phyloP scores from a whole-genome alignment of 2,797 vertebrate species.

The Alosa sapidissima region DNA sequence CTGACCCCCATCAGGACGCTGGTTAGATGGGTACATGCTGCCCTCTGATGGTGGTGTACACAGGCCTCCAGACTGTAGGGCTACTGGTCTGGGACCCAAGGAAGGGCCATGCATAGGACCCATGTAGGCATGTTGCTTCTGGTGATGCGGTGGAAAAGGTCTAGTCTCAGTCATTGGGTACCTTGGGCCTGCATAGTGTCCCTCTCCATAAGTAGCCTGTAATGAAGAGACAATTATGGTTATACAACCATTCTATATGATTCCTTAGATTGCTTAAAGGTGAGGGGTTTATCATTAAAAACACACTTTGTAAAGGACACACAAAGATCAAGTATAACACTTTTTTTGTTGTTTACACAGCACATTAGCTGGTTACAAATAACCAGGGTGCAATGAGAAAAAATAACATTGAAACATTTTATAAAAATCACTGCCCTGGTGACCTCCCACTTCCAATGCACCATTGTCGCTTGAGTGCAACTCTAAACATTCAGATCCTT shows the following conservation, averaged over 20 bases:
- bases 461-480: too few relatives aligned
- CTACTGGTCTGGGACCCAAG: constrained; percentile 77
- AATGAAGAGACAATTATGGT: background rate
- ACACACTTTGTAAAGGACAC: constrained; percentile 49
- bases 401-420: too few relatives aligned
- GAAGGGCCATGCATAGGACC: constrained; percentile 79
- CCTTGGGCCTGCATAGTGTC: constrained; percentile 75
- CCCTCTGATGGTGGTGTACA: constrained; percentile 77
- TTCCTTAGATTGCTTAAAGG: too few relatives aligned
- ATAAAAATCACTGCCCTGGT: too few relatives aligned
- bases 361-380: too few relatives aligned
- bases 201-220: constrained; percentile 75
- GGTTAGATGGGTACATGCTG: constrained; percentile 77
- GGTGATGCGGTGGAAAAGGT: constrained; percentile 63
- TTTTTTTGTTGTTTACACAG: background rate
- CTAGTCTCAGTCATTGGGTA: constrained; percentile 73
- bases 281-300: too few relatives aligned
- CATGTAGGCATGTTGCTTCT: constrained; percentile 71
- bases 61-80: constrained; percentile 77
- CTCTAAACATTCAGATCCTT: too few relatives aligned
- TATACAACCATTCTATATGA: background rate
- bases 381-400: too few relatives aligned
- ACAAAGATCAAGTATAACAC: background rate
- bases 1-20: constrained; percentile 73
- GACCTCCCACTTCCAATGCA: too few relatives aligned